These are phyloP conservation scores for Pristionchus mayeri DNA, from an alignment of 2,888 invertebrate species.

Conservation along the genomic window DNA sequence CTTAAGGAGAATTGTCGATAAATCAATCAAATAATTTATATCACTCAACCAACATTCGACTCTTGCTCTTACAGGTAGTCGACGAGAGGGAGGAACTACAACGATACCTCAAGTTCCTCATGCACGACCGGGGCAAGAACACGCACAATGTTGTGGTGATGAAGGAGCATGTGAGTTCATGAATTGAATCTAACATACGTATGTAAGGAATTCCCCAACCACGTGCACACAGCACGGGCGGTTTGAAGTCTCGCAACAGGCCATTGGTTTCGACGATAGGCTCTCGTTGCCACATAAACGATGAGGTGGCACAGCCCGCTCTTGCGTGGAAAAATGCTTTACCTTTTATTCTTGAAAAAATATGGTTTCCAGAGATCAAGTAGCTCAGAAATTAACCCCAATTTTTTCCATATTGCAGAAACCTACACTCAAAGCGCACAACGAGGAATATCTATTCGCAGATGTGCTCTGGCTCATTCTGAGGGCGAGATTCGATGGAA, in stretches of 20 bases:
- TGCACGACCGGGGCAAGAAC: constrained; percentile 13
- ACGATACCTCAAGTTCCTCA: background rate
- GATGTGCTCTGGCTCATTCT: constrained; percentile 72
- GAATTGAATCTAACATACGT: background rate
- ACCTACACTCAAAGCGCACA: constrained; percentile 3
- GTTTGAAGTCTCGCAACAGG: background rate
- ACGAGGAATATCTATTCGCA: constrained; percentile 59
- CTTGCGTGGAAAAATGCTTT: too few species aligned
- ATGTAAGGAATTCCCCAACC: background rate
- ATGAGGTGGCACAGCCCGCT: too few species aligned
- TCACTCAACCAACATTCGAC: too few species aligned
- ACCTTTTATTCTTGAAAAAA: too few species aligned
- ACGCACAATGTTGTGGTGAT: constrained; percentile 2
- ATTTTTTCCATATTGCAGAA: background rate
- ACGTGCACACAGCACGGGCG: background rate
- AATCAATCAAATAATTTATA: too few species aligned
- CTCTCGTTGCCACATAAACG: too few species aligned
- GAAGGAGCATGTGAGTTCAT: constrained; percentile 7
- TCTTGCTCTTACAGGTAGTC: too few species aligned
- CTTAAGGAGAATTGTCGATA: too few species aligned
- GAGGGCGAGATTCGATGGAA: constrained; percentile 65
- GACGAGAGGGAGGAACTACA: background rate
- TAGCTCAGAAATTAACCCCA: background rate
- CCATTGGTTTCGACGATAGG: background rate
- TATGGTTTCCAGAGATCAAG: background rate